Evolutionary conservation across 2,888 invertebrate species (phyloP).

Genomic region (Trachelus troglodyta): DNA sequence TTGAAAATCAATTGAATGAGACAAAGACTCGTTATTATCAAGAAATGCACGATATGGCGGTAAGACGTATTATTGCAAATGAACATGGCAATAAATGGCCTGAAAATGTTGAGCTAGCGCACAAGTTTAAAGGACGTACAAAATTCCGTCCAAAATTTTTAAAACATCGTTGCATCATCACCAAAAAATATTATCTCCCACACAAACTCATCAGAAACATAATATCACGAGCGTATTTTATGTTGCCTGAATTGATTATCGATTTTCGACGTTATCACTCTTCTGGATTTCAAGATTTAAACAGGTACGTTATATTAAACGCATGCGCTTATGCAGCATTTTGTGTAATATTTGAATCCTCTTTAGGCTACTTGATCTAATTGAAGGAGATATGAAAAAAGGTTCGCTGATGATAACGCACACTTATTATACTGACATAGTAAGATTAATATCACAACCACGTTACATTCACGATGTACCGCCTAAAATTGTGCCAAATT

Average conservation of each 20-base stretch:
- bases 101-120: constrained; percentile 68
- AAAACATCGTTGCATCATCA: constrained; percentile 70
- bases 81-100: constrained; percentile 69
- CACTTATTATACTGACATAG: constrained; percentile 49
- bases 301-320: constrained; percentile 37
- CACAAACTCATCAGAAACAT: constrained; percentile 75
- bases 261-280: constrained; percentile 68
- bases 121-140: constrained; percentile 75
- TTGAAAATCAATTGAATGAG: constrained; percentile 70
- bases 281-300: constrained; percentile 64
- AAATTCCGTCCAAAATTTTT: constrained; percentile 72
- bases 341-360: neutral
- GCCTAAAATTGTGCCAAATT: constrained; percentile 24
- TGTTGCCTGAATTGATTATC: constrained; percentile 71
- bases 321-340: neutral
- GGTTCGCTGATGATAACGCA: constrained; percentile 35
- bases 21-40: constrained; percentile 54
- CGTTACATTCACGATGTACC: constrained; percentile 46
- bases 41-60: constrained; percentile 70
- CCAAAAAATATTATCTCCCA: constrained; percentile 71
- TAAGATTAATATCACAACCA: constrained; percentile 43
- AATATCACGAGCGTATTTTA: constrained; percentile 68
- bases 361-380: constrained; percentile 43
- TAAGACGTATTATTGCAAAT: constrained; percentile 74
- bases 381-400: constrained; percentile 42